phyloP scores from a whole-genome alignment of 2,113 vertebrate genomes.

The Scatophagus argus region DNA sequence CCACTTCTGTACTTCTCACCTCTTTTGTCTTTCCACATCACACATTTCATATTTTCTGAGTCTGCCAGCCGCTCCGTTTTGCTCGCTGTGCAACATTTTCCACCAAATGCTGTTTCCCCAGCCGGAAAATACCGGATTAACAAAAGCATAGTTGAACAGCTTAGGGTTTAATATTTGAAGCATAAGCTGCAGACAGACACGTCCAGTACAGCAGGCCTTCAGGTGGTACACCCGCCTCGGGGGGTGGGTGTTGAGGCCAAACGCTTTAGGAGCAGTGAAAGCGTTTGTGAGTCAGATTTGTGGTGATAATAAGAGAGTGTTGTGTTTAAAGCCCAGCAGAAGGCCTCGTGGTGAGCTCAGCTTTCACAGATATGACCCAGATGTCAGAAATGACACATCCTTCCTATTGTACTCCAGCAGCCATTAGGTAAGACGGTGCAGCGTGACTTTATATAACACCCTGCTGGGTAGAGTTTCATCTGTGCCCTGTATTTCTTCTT shows the following conservation, averaged over 20 bases:
- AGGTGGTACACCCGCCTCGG: not conserved
- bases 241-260: not conserved
- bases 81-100: not conserved
- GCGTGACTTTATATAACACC: slow-evolving; percentile 30
- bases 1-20: not conserved
- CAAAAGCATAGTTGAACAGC: slow-evolving; percentile 19
- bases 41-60: too few species aligned
- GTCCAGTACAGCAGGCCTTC: not conserved
- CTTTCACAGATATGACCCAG: slow-evolving; percentile 51
- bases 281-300: slow-evolving; percentile 15
- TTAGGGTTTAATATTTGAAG: slow-evolving; percentile 22
- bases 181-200: not conserved
- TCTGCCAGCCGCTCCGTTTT: not conserved
- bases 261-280: slow-evolving; percentile 7
- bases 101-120: not conserved
- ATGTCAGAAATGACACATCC: slow-evolving; percentile 62
- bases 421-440: slow-evolving; percentile 37
- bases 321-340: slow-evolving; percentile 13
- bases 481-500: not conserved
- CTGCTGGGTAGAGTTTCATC: not conserved
- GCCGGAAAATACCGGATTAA: slow-evolving; percentile 56
- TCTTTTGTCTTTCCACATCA: not conserved
- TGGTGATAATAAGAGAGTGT: slow-evolving; percentile 4
- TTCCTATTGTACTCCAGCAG: slow-evolving; percentile 18
- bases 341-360: slow-evolving; percentile 53